phyloP scores from a whole-genome alignment of 2,113 vertebrate genomes.

The Lepus timidus region DNA sequence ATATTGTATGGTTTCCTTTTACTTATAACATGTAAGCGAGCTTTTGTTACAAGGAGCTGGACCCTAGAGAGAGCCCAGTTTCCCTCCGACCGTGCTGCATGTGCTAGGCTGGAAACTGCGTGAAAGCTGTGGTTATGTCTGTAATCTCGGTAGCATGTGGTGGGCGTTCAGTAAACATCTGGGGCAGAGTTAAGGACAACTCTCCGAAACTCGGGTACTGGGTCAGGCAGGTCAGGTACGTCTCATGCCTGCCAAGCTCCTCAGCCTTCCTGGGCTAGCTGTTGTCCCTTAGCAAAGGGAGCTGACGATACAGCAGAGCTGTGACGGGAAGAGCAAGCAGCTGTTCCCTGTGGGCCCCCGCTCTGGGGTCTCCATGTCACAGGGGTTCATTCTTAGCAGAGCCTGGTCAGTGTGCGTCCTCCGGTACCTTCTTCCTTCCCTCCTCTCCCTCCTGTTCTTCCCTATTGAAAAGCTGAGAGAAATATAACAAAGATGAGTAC shows the following conservation, averaged over 20 bases:
- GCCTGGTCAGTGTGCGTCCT: not conserved
- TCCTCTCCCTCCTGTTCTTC: not conserved
- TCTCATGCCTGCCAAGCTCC: not conserved
- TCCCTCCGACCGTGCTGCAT: not conserved
- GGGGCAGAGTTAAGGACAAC: not conserved
- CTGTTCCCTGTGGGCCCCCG: not conserved
- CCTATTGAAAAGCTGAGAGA: conserved; percentile 31
- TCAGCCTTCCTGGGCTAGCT: not conserved
- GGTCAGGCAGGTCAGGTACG: not conserved
- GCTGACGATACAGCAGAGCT: not conserved
- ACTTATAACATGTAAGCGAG: not conserved
- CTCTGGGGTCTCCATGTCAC: not conserved
- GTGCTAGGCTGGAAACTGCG: not conserved
- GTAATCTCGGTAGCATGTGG: not conserved
- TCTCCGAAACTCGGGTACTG: not conserved
- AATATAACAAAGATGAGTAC: not conserved
- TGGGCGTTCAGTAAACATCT: not conserved
- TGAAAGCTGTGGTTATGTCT: not conserved
- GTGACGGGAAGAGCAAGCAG: not conserved
- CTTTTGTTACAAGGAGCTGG: conserved; percentile 42
- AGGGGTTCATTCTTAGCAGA: not conserved
- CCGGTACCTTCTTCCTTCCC: not conserved
- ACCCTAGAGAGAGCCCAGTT: not conserved
- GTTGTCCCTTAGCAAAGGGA: not conserved
- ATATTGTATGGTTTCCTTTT: conserved; percentile 38